Conservation (phyloP, 2,888 invertebrate species). For the Cataglyphis albicans region DNA sequence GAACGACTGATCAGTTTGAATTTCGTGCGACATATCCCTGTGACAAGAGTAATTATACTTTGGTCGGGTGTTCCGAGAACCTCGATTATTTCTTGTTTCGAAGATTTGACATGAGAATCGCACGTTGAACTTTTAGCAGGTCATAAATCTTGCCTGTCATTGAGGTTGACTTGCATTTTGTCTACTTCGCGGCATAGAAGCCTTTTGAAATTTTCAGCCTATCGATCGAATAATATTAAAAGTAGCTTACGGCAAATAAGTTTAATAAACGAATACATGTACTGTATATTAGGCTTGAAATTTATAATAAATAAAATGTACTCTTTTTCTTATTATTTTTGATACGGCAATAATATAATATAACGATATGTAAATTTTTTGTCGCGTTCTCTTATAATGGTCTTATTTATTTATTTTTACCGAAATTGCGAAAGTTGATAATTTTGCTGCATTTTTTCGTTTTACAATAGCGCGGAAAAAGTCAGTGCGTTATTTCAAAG, state of each 20-base stretch:
- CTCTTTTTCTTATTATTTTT: constrained; percentile 42
- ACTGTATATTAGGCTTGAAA: constrained; percentile 12
- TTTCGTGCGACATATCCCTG: neutral
- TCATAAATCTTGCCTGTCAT: constrained; percentile 46
- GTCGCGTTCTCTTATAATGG: neutral
- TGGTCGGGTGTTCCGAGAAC: neutral
- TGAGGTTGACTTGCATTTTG: constrained; percentile 51
- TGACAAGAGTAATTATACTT: constrained; percentile 31
- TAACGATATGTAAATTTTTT: neutral
- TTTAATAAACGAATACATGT: constrained; percentile 33
- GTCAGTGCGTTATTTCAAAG: constrained; percentile 18
- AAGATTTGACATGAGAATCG: constrained; percentile 5
- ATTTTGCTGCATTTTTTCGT: neutral
- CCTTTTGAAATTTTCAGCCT: constrained; percentile 29
- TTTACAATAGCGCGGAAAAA: constrained; percentile 22
- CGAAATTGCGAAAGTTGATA: neutral
- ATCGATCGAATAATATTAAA: constrained; percentile 44
- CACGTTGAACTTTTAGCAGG: constrained; percentile 27
- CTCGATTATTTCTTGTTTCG: constrained; percentile 38
- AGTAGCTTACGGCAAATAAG: constrained; percentile 22
- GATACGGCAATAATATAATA: neutral
- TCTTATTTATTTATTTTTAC: constrained; percentile 1
- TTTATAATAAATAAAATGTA: constrained; percentile 31
- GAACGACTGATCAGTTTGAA: neutral
- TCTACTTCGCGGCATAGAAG: constrained; percentile 24